Evolutionary conservation across 2,888 invertebrate genomes (phyloP), one percentile per base, ranked within the genome.

Genomic region (Teleogryllus oceanicus): DNA sequence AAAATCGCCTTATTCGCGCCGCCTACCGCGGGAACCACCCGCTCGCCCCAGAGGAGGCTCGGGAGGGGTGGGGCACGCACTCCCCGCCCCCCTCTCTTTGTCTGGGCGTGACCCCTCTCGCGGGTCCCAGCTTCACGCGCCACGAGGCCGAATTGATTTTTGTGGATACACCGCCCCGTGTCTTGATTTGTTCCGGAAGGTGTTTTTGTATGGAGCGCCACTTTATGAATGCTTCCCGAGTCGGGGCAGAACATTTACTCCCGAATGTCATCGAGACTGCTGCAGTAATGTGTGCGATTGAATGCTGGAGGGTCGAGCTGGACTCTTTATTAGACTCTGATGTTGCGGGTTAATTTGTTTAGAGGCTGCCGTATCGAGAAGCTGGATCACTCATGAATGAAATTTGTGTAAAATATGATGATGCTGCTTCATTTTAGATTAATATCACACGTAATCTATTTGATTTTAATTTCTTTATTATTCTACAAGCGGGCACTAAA

Each of bases 151-250:
- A 62, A 62, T 62, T 62, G 62, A 62, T 62, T 62, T n/a, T 13
- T 62, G 62, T 62, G 62, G 62, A 62, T 62, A 62, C n/a, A 18
- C 16, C 13, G n/a, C 62, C 62, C 62, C 62, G 62, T 62, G 62
- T n/a, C 62, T 62, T n/a, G 62, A 62, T 62, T 62, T 62, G 62
- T 62, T 62, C n/a, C 62, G 62, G 62, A 62, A 62, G 62, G 62
- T 62, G 62, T 62, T 62, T 62, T 37, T 62, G 16, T 62, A 62
- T 62, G n/a, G 62, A 62, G 62, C n/a, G 13, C 16, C 62, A 62
- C 62, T 62, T 62, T 62, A 62, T 62, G 62, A 62, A 62, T 62
- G 16, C 62, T n/a, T 18, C 62, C 62, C 62, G 62, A n/a, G 4
- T n/a, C 62, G 62, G 4, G 13, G 62, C n/a, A n/a, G 62, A n/a